phyloP scores from a whole-genome alignment of 2,797 vertebrate genomes.

The Tragelaphus oryx region DNA sequence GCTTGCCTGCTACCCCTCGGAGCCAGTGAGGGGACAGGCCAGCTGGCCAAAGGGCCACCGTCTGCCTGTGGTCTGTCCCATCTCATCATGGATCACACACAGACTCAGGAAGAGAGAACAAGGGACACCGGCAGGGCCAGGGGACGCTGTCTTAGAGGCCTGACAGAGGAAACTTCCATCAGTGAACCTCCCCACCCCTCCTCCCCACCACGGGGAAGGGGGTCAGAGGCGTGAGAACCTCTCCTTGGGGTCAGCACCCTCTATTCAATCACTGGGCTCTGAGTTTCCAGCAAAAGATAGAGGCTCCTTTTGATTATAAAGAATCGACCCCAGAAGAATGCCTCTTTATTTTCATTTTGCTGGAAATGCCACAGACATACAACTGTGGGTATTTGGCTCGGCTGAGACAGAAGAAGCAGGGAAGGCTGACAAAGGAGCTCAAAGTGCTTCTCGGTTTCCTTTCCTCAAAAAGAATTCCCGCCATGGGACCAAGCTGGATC shows the following conservation, averaged over 20 bases:
- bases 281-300: constrained; percentile 59
- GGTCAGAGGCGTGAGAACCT: not conserved
- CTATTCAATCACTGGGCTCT: constrained; percentile 52
- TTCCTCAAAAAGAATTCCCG: constrained; percentile 36
- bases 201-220: not conserved
- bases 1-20: not conserved
- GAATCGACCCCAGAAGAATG: constrained; percentile 29
- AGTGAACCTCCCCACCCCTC: constrained; percentile 37
- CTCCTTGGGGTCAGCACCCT: constrained; percentile 35
- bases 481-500: constrained; percentile 66
- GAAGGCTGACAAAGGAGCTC: not conserved
- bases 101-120: not conserved
- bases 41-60: not conserved
- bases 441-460: constrained; percentile 46
- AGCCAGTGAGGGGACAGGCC: not conserved
- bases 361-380: constrained; percentile 25
- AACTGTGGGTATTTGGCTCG: not conserved
- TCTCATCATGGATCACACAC: not conserved
- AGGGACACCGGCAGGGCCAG: constrained; percentile 8
- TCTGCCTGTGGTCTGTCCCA: not conserved
- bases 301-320: constrained; percentile 61
- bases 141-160: constrained; percentile 47
- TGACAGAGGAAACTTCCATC: constrained; percentile 67
- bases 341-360: constrained; percentile 34
- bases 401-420: not conserved